A percentile compares a stretch with the other conserved stretches of the same genome.
These are phyloP conservation scores for Slavum lentiscoides DNA, from an alignment of 2,888 invertebrate species.

Conservation along the genomic window DNA sequence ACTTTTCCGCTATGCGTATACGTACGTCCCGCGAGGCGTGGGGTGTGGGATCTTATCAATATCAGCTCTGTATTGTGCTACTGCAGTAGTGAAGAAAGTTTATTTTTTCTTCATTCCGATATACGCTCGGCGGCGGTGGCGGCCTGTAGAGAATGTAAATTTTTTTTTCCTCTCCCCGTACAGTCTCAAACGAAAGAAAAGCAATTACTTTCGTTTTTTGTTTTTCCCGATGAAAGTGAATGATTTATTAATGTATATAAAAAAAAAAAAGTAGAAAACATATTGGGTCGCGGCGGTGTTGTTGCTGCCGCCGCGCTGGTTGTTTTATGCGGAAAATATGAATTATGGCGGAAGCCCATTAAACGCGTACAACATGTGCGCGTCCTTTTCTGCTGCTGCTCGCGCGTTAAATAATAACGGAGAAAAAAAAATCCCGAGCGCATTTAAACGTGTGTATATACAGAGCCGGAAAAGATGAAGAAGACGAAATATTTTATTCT, in stretches of 20 bases:
- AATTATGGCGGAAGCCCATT: constrained; percentile 53
- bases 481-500: constrained; percentile 49
- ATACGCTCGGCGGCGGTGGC: not conserved
- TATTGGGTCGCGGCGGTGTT: constrained; percentile 30
- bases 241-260: constrained; percentile 34
- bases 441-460: constrained; percentile 40
- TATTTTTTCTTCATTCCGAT: not conserved
- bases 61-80: too few relatives aligned
- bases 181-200: constrained; percentile 39
- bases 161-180: not conserved
- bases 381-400: constrained; percentile 22
- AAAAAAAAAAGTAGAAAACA: constrained; percentile 20
- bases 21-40: too few relatives aligned
- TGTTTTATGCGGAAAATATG: constrained; percentile 49
- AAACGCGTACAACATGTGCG: constrained; percentile 52
- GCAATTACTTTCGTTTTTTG: constrained; percentile 39
- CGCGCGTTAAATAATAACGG: constrained; percentile 31
- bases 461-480: constrained; percentile 37
- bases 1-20: not conserved
- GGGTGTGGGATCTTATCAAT: too few relatives aligned
- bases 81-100: not conserved
- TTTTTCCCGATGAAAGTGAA: constrained; percentile 42
- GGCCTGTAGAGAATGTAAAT: constrained; percentile 9
- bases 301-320: constrained; percentile 23
- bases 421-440: constrained; percentile 27